Evolutionary conservation across 2,797 vertebrate genomes (phyloP), one percentile per base, ranked within the genome.

Genomic region (Molossus alvarezi): DNA sequence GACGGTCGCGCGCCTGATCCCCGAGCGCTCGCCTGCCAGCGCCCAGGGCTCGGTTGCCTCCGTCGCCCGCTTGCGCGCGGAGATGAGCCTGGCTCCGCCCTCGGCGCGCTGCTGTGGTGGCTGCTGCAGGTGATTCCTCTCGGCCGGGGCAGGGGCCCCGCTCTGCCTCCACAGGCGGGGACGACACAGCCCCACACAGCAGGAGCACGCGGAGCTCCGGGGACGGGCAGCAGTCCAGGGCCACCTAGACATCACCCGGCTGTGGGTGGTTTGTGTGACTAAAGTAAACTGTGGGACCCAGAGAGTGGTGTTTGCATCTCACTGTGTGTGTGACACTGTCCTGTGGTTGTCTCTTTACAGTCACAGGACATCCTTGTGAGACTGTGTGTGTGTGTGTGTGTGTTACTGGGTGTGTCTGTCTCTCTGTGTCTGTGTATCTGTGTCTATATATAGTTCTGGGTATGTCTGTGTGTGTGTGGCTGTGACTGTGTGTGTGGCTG

Each of bases 11-110:
- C 6, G 9, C 65, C n/a, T 0, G 17, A 33, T 2, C 5, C 64
- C 4, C 65, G 64, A 67, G 65, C 65, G 29, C 0, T 7, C 64
- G 9, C 65, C 65, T 9, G 65, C 8, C 13, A 12, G 62, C 25
- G 3, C 25, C 9, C 25, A 2, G 27, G 17, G 15, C 41, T 0
- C 9, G 5, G 45, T 14, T 9, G 72, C 4, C 4, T 10, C 13
- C 9, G 41, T 45, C 3, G 41, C 41, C 41, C 41, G 41, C 41
- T 45, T 0, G 7, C 20, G 1, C 9, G 27, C 79, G 0, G 15
- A 13, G 53, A 18, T 0, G 1, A 12, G 12, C 6, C 53, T 8
- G 20, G 23, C 82, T 80, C 71, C 21, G 13, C 3, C 9, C 3
- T 3, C 7, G 2, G 20, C 51, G 3, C 25, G 29, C 79, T 53